Percentiles rank a stretch among this genome's conserved stretches.
Evolutionary conservation across 2,797 vertebrate species (phyloP).

Genomic region (Anguilla marmorata): DNA sequence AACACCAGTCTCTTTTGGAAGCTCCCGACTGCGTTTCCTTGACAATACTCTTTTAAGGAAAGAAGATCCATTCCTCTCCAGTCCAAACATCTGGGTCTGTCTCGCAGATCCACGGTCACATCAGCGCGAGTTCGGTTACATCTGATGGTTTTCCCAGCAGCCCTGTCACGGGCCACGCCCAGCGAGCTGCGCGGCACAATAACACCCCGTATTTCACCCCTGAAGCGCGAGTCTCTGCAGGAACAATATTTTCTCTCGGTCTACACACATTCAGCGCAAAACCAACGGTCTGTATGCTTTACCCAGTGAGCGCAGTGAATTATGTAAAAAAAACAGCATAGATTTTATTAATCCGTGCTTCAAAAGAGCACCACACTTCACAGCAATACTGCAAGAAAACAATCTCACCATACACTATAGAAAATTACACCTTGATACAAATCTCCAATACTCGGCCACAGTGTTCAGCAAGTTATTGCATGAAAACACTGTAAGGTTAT

Average conservation of each 20-base stretch:
- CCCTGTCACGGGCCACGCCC: background rate
- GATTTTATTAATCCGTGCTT: background rate
- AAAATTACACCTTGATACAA: background rate
- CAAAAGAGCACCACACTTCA: background rate
- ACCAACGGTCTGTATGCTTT: background rate
- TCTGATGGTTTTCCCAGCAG: conserved; percentile 31
- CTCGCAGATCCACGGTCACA: conserved; percentile 13
- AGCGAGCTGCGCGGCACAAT: background rate
- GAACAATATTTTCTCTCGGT: background rate
- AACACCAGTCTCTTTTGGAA: conserved; percentile 11
- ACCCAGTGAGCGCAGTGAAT: background rate
- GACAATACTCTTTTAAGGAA: conserved; percentile 46
- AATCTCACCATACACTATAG: background rate
- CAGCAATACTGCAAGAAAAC: background rate
- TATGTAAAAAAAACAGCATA: background rate
- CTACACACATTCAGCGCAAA: background rate
- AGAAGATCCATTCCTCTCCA: conserved; percentile 38
- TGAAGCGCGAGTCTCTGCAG: background rate
- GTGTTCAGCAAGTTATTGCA: background rate
- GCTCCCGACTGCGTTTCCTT: conserved; percentile 39
- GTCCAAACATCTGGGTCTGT: conserved; percentile 36
- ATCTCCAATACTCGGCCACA: background rate
- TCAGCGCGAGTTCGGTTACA: conserved; percentile 19
- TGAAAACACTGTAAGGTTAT: background rate
- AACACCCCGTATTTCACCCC: conserved; percentile 5